Evolutionary conservation across 2,888 invertebrate genomes (phyloP), one percentile per base, ranked within the genome.

Genomic region (Torymus auratus): DNA sequence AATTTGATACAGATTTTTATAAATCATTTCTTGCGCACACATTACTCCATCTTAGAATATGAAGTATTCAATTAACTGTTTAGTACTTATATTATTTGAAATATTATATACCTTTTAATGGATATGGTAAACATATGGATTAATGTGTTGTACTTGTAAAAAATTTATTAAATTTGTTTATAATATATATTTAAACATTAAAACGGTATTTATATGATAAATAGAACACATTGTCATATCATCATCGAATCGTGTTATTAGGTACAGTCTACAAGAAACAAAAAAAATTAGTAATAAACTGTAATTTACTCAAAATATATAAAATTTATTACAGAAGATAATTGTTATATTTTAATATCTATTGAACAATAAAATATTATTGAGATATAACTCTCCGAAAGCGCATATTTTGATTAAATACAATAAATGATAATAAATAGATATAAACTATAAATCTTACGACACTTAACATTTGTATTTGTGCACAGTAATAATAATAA

Each of bases 301-400:
- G 62, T 76, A 71, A 61, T 53, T 80, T 80, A 76, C 50, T 62
- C 28, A 80, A 72, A 78, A 70, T 74, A 80, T 75, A 75, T 67
- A 75, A 75, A 75, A 75, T 67, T 75, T 75, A 75, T 71, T 74
- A 64, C 55, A 53, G 58, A 71, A 70, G 15, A 60, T 65, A 60
- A 67, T 64, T 67, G 65, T 62, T 80, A 80, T 58, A 75, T 65
- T 65, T 60, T 60, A 28, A 75, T 53, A 65, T 72, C 28, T 71
- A 71, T n/a, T 15, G 53, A 72, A 72, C 10, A 58, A 77, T 64
- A 64, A 70, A 77, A 77, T 58, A 72, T 52, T 67, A 52, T 61
- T 61, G 28, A 78, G 41, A 78, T 20, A 67, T 41, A 72, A 72
- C 28, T 65, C 55, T 69, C 80, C 69, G 11, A 23, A 67, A 55